Base-by-base conservation (phyloP, 2,113 vertebrate genomes). In the Nannobrachium achirus region DNA sequence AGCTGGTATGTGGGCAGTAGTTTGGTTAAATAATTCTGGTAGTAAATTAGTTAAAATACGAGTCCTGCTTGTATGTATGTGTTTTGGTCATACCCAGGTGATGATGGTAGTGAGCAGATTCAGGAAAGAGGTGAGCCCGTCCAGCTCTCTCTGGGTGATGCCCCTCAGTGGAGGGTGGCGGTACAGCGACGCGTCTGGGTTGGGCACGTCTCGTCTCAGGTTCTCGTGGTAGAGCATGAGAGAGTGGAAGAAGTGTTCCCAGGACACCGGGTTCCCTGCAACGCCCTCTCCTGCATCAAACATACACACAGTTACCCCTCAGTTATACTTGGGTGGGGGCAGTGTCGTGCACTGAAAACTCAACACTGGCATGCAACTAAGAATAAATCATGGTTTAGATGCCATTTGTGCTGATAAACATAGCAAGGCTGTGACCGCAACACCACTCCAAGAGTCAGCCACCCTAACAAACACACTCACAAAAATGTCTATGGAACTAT, bases 241-340 rank as follows among this genome's bases (percentile, higher is more conserved):
- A 0, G 97, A 98, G 75, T 98, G 96, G 81, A 99, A 99, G 72
- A 99, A 98, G 87, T 98, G 98, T 53, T 99, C 98, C 98, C 98
- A 99, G 10, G 96, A 98, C 64, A 99, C 96, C 2, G 96, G 94
- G 73, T 95, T 96, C 68, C 97, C 95, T 6, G 95, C 95, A 9
- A 94, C 91, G 48, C 91, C 89, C 87, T 99, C 97, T 57, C 81
- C 98, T 99, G 71, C 15, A 76, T 1, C 1, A 71, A 1, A 66
- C 6, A 15, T 1, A 69, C 46, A 63, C 10, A 2, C 61, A 8
- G 3, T 58, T 9, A 38, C 7, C 14, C 7, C n/a, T n/a, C n/a
- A n/a, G n/a, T n/a, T n/a, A n/a, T n/a, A n/a, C n/a, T n/a, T n/a
- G n/a, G n/a, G n/a, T n/a, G n/a, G n/a, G n/a, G n/a, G n/a, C n/a